phyloP scores from a whole-genome alignment of 2,888 invertebrate genomes.

The Apamea anceps region DNA sequence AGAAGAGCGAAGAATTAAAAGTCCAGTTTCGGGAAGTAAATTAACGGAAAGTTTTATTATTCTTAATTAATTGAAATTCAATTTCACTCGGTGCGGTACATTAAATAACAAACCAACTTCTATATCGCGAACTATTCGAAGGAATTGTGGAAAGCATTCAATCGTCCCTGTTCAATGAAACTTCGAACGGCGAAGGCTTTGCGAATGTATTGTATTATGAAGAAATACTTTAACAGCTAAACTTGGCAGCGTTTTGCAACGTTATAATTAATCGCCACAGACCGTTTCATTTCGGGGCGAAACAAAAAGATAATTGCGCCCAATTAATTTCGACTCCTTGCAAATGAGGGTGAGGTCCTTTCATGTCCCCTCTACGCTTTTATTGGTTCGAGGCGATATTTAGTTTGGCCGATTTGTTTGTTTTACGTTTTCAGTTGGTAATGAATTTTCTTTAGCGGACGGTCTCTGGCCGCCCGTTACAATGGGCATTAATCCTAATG shows the following conservation, averaged over 20 bases:
- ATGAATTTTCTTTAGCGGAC: conserved; percentile 74
- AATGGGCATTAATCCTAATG: conserved; percentile 62
- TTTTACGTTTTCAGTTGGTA: conserved; percentile 76
- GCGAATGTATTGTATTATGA: conserved; percentile 73
- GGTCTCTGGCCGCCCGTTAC: conserved; percentile 60
- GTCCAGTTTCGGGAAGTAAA: conserved; percentile 9
- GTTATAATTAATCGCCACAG: conserved; percentile 84
- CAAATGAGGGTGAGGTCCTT: conserved; percentile 82
- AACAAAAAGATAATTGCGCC: conserved; percentile 88
- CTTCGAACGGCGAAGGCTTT: conserved; percentile 69
- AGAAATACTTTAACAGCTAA: conserved; percentile 64
- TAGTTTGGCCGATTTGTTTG: conserved; percentile 80
- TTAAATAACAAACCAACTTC: conserved; percentile 35
- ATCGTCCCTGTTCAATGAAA: conserved; percentile 72
- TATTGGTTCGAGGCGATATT: conserved; percentile 81
- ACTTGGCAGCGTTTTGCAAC: conserved; percentile 76
- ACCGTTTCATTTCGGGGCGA: conserved; percentile 81
- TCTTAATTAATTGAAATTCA: conserved; percentile 28
- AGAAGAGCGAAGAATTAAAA: conserved; percentile 13
- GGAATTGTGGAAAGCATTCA: conserved; percentile 67
- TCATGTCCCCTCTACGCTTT: conserved; percentile 75
- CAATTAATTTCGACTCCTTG: conserved; percentile 88
- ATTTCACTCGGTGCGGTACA: conserved; percentile 10
- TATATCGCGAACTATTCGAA: conserved; percentile 60
- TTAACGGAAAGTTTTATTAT: conserved; percentile 17